Evolutionary conservation across 2,888 invertebrate genomes (phyloP).

Genomic region (Andrena praecox): DNA sequence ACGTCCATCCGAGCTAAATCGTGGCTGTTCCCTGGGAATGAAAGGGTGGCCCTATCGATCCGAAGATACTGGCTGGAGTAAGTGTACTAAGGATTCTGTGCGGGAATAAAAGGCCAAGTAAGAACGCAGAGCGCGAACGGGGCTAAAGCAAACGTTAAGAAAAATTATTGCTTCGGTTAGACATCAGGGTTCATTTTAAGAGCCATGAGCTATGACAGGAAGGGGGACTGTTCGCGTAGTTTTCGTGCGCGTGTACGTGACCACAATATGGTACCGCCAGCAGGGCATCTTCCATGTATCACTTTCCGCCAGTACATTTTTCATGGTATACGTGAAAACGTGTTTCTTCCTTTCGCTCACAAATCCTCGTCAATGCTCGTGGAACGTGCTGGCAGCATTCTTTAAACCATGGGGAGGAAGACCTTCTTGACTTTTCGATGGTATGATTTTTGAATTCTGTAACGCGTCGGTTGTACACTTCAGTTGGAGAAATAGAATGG

Average conservation of each 20-base stretch:
- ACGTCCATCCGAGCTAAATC: neutral
- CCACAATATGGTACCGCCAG: slow-evolving; percentile 49
- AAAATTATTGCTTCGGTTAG: slow-evolving; percentile 61
- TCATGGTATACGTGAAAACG: slow-evolving; percentile 37
- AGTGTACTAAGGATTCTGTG: slow-evolving; percentile 19
- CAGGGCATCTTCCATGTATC: slow-evolving; percentile 53
- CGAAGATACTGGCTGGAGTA: slow-evolving; percentile 9
- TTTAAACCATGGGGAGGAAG: slow-evolving; percentile 10
- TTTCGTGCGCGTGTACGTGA: slow-evolving; percentile 49
- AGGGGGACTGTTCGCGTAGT: slow-evolving; percentile 26
- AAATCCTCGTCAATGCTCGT: slow-evolving; percentile 37
- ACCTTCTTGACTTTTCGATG: neutral
- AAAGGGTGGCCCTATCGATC: slow-evolving; percentile 3
- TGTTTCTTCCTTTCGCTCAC: slow-evolving; percentile 41
- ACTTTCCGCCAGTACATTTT: slow-evolving; percentile 61
- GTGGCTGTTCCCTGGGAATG: neutral
- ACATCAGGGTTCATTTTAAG: slow-evolving; percentile 36
- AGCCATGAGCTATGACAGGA: slow-evolving; percentile 32
- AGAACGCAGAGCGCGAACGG: neutral
- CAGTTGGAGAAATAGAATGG: too few species aligned
- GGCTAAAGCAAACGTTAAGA: slow-evolving; percentile 46
- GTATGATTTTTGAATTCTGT: neutral
- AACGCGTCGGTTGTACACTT: neutral
- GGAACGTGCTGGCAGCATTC: neutral
- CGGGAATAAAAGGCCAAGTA: slow-evolving; percentile 4